These are phyloP conservation scores for Apostichopus parvimensis DNA, from an alignment of 35 echinoderm and acorn worm genomes.

Conservation along the genomic window DNA sequence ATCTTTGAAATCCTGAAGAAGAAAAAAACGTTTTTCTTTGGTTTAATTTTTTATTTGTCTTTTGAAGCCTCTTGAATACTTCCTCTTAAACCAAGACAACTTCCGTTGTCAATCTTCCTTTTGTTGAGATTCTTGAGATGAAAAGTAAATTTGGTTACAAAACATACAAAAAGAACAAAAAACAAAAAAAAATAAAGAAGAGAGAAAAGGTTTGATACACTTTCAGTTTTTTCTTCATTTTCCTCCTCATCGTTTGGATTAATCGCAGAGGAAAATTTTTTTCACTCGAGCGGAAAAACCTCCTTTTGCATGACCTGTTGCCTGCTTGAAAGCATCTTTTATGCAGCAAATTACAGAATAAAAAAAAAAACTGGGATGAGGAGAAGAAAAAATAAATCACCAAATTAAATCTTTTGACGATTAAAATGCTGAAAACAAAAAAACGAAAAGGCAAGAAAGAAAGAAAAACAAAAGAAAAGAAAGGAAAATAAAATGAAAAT, in stretches of 20 bases:
- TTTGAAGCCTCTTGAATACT: too few relatives aligned
- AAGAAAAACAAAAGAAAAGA: background rate
- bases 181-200: too few relatives aligned
- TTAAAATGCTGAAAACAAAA: constrained; percentile 33
- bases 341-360: background rate
- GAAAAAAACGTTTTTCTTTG: too few relatives aligned
- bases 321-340: background rate
- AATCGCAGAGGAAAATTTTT: background rate
- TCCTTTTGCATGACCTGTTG: constrained; percentile 28
- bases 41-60: too few relatives aligned
- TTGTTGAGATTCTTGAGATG: too few relatives aligned
- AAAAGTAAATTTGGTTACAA: too few relatives aligned
- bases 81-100: too few relatives aligned
- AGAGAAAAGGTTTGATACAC: background rate
- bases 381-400: constrained; percentile 21
- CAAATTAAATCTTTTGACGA: constrained; percentile 50
- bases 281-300: constrained; percentile 24
- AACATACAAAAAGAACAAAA: too few relatives aligned
- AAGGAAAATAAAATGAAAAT: background rate
- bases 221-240: background rate
- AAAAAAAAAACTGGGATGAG: too few relatives aligned
- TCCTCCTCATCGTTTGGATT: background rate
- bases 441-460: background rate
- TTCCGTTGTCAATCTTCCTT: too few relatives aligned
- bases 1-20: too few relatives aligned